Evolutionary conservation across 2,797 vertebrate genomes (phyloP), one percentile per base, ranked within the genome.

Genomic region (Anas georgica): DNA sequence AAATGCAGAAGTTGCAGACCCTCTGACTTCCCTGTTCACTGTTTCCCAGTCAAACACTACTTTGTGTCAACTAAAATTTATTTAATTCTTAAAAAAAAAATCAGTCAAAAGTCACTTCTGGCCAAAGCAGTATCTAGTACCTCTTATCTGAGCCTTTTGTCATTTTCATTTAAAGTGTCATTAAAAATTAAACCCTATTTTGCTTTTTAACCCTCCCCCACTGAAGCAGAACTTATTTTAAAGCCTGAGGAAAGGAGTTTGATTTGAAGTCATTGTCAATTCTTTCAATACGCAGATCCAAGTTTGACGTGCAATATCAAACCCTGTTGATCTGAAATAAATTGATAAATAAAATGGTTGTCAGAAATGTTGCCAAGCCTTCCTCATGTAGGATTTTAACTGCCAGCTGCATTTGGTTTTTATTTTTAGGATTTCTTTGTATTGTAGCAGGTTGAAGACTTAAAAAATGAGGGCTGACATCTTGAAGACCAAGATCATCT

Each of bases 341-440:
- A 89, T 89, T 86, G 76, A 91, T 96, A 92, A 96, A 95, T 91
- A 91, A 90, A 96, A 95, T 86, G 83, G 63, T 93, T 96, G 88
- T 95, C 90, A 96, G 80, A 84, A 79, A 60, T 28, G 46, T 76
- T 96, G 83, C 83, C 88, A 94, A 84, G 70, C 35, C 68, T 90
- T 93, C 76, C 43, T 95, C 37, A 13, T 54, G n/a, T 60, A 90
- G 81, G 58, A 6, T 88, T 88, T 46, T 75, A 54, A 62, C 17
- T 90, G 81, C 46, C 75, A 84, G 68, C 62, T 94, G 75, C 76
- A 76, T 91, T 94, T 78, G 4, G 35, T 87, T 94, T 41, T 86
- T 89, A 85, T 69, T 94, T 94, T 94, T 88, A 81, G 55, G 37
- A 62, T 59, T 94, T 87, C 5, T 91, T 28, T 22, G 4, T 91